Percentiles rank a stretch among this genome's conserved stretches.
Evolutionary conservation across 2,113 vertebrate genomes (phyloP).

Genomic region (Synchiropus splendidus): DNA sequence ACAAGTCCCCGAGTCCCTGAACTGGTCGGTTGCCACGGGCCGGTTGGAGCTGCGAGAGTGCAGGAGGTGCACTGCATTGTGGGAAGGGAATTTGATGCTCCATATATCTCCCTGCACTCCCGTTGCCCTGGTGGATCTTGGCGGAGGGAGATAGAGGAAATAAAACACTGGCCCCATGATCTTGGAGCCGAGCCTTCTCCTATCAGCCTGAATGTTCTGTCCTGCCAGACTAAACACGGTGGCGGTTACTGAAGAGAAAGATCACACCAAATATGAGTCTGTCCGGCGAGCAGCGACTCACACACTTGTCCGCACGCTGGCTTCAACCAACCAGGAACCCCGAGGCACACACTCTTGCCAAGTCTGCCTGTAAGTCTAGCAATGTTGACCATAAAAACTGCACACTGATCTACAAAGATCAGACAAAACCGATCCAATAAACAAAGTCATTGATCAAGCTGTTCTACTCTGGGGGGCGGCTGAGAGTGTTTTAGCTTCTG

Average conservation of each 20-base stretch:
- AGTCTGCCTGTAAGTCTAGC: constrained; percentile 20
- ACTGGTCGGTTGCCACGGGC: too few species aligned
- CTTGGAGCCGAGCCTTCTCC: constrained; percentile 17
- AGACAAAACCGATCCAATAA: constrained; percentile 46
- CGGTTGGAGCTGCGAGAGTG: too few species aligned
- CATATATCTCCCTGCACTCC: constrained; percentile 25
- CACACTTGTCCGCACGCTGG: constrained; percentile 14
- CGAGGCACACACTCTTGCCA: constrained; percentile 51
- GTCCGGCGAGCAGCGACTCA: constrained; percentile 23
- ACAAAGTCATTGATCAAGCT: constrained; percentile 53
- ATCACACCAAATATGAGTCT: constrained; percentile 43
- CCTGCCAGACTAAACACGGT: constrained; percentile 52
- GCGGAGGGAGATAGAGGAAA: constrained; percentile 57
- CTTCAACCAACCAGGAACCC: constrained; percentile 42
- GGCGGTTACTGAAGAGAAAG: constrained; percentile 48
- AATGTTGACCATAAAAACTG: constrained; percentile 39
- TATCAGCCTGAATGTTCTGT: constrained; percentile 15
- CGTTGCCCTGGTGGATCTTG: constrained; percentile 38
- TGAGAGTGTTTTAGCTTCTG: too few species aligned
- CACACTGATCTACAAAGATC: constrained; percentile 51
- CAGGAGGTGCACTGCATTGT: too few species aligned
- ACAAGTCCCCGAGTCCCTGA: constrained; percentile 12
- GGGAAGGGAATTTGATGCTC: constrained; percentile 4
- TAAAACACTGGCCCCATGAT: constrained; percentile 28
- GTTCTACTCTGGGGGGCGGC: too few species aligned